Conservation (phyloP, 2,113 vertebrate genomes). For the Lanius ludovicianus region DNA sequence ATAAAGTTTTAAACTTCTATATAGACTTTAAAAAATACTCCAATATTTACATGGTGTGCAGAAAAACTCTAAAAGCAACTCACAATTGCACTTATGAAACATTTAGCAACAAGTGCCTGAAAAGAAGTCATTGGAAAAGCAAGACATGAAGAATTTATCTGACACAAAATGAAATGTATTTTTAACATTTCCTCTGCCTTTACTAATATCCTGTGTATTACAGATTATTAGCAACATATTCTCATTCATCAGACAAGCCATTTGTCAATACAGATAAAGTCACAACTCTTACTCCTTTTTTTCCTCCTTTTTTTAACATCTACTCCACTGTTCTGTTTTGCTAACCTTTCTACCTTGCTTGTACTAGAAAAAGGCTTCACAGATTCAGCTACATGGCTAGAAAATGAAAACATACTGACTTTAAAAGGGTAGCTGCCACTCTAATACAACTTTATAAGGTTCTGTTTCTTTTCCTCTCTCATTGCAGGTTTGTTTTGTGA, state of each 20-base stretch:
- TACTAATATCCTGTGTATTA: background rate
- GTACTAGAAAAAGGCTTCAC: background rate
- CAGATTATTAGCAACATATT: background rate
- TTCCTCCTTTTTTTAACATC: background rate
- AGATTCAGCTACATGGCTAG: background rate
- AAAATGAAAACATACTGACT: background rate
- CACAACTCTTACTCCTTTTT: background rate
- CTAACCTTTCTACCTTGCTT: background rate
- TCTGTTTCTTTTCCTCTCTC: background rate
- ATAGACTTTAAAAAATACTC: background rate
- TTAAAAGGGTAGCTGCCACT: background rate
- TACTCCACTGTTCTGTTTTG: background rate
- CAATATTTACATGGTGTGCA: background rate
- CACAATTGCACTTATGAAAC: background rate
- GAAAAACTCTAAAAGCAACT: background rate
- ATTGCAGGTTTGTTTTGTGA: slow-evolving; percentile 93
- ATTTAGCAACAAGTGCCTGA: background rate
- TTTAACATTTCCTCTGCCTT: background rate
- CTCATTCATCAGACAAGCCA: background rate
- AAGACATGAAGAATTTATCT: background rate
- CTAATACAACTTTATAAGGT: background rate
- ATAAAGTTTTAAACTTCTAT: background rate
- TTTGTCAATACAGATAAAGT: background rate
- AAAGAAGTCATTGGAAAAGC: background rate
- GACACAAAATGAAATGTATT: background rate